Conservation (phyloP, 2,888 invertebrate species). For the Himalopsyche tibetana region DNA sequence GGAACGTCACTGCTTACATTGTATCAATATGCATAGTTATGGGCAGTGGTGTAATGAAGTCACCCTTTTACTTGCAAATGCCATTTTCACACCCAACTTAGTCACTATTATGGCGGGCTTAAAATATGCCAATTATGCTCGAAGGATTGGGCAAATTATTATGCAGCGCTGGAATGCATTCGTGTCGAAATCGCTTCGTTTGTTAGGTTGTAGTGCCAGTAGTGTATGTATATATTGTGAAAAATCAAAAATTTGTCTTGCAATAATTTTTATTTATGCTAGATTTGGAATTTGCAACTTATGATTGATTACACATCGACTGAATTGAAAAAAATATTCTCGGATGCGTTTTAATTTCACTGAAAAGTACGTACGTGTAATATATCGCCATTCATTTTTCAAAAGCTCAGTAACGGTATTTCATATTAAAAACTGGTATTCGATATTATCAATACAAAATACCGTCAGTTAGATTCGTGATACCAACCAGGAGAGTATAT, state of each 20-base stretch:
- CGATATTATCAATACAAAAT: too few species aligned
- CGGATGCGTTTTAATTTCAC: background rate
- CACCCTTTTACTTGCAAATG: background rate
- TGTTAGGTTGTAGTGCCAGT: background rate
- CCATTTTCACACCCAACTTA: constrained; percentile 3
- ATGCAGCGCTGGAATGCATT: constrained; percentile 32
- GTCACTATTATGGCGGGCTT: background rate
- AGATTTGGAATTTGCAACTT: constrained; percentile 37
- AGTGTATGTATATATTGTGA: background rate
- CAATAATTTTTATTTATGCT: background rate
- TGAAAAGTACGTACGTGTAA: background rate
- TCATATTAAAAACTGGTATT: too few species aligned
- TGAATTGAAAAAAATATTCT: background rate
- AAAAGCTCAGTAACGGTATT: too few species aligned
- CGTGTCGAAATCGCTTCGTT: background rate
- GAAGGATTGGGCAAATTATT: background rate
- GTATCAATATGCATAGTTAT: too few species aligned
- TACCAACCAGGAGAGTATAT: too few species aligned
- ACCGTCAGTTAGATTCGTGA: too few species aligned
- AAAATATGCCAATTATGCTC: background rate
- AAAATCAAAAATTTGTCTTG: background rate
- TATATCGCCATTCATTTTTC: too few species aligned
- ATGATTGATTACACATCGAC: background rate
- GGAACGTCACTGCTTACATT: too few species aligned
- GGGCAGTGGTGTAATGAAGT: too few species aligned